Evolutionary conservation across 2,888 invertebrate genomes (phyloP).

Genomic region (Malthinus flaveolus): DNA sequence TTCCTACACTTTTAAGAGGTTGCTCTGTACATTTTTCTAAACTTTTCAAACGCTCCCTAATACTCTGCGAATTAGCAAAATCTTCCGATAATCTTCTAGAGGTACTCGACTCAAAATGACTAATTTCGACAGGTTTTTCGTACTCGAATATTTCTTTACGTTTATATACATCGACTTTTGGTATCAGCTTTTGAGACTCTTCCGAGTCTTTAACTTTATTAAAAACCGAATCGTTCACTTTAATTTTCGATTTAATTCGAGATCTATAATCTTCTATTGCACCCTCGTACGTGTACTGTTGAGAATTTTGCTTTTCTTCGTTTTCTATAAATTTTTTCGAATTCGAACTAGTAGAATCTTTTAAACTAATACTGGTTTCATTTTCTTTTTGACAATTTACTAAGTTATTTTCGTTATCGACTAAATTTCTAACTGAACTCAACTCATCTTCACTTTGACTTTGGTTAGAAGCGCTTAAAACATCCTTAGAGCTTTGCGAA

Average conservation of each 20-base stretch:
- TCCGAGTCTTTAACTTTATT: conserved; percentile 45
- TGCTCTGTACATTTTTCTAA: conserved; percentile 69
- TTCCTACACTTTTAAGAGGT: conserved; percentile 40
- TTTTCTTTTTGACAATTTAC: conserved; percentile 25
- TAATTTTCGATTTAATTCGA: conserved; percentile 62
- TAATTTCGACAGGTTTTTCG: conserved; percentile 59
- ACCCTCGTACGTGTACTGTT: conserved; percentile 86
- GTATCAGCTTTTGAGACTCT: conserved; percentile 54
- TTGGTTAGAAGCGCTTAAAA: conserved; percentile 46
- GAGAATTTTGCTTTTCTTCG: conserved; percentile 67
- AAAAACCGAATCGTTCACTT: conserved; percentile 48
- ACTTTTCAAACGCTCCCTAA: conserved; percentile 72
- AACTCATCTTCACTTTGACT: conserved; percentile 52
- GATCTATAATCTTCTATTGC: conserved; percentile 86
- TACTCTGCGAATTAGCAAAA: conserved; percentile 67
- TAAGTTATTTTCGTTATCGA: conserved; percentile 27
- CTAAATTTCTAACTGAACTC: conserved; percentile 32
- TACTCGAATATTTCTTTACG: conserved; percentile 82
- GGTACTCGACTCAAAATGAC: conserved; percentile 51
- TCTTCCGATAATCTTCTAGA: conserved; percentile 63
- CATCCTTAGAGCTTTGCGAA: conserved; percentile 42
- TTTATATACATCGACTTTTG: conserved; percentile 82
- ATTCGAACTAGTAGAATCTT: conserved; percentile 1
- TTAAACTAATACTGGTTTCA: not conserved
- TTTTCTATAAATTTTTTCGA: conserved; percentile 10